Base-by-base conservation (phyloP, 2,797 vertebrate species). In the Phylloscopus collybita region DNA sequence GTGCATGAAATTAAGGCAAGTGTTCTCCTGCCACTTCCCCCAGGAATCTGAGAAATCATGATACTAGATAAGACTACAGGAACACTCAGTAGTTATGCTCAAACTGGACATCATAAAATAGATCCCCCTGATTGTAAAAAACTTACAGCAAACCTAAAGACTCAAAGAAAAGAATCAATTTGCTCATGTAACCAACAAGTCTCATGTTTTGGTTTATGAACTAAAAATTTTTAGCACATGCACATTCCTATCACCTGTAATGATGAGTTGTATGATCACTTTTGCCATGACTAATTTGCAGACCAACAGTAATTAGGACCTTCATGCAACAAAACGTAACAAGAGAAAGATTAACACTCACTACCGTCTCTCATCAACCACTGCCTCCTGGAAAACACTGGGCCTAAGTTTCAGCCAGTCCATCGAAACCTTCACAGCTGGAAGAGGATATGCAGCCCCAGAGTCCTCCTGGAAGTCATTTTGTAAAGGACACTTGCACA, bases 391-490 rank as follows among this genome's bases (percentile, higher is more conserved):
- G 96, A 99, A 99, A 90, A 99, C 97, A 74, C 98, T 98, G 81
- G 99, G 98, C 74, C 98, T 98, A 94, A 99, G 98, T 64, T 98
- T 98, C 94, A 99, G 98, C 99, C 99, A 99, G 94, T 99, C 99
- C 98, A 99, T 98, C 16, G 99, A 99, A 75, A 99, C 98, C 96
- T 99, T 99, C 97, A 99, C 98, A 84, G 99, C 99, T 36, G 99
- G 99, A 81, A 99, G 98, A n/a, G 99, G 99, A 94, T 99, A 99
- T 36, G 99, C 98, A 66, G 98, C 98, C 97, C 98, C 98, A 79
- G 98, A 98, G 93, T 99, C 99, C 96, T 99, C 99, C 10, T 98
- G 98, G 96, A 97, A 98, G 94, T 98, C 98, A 42, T 98, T 99
- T 95, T 99, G 98, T 94, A 99, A 98, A 85, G 98, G 98, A 50